Conservation (phyloP, 2,113 vertebrate species). For the Ailurus styani region DNA sequence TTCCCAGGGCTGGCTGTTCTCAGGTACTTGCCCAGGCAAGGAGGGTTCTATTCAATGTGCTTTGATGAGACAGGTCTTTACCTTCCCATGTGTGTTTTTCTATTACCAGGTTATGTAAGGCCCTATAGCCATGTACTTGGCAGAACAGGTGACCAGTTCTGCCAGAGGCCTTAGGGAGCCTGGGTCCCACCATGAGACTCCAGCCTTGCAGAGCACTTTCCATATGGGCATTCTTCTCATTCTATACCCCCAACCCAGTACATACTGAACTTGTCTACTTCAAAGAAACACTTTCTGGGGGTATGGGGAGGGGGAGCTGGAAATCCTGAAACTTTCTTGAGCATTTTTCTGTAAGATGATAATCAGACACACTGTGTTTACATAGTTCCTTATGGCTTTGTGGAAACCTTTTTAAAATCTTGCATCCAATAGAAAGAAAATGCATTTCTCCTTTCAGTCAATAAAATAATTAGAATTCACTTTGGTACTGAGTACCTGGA, state of each 20-base stretch:
- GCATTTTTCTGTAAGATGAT: not conserved
- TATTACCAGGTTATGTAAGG: not conserved
- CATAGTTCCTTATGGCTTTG: not conserved
- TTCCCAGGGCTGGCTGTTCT: not conserved
- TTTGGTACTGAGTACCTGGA: not conserved
- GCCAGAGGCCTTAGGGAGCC: not conserved
- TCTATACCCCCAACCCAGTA: not conserved
- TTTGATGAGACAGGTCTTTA: not conserved
- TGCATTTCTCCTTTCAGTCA: not conserved
- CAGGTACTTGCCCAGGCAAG: not conserved
- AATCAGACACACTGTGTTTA: not conserved
- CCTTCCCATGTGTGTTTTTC: not conserved
- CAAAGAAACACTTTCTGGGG: not conserved
- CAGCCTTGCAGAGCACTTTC: not conserved
- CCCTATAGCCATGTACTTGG: not conserved
- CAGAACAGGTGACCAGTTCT: not conserved
- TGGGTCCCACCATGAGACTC: not conserved
- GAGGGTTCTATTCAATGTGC: not conserved
- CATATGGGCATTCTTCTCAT: not conserved
- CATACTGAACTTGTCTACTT: not conserved
- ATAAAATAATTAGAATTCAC: not conserved
- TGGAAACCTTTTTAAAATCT: not conserved
- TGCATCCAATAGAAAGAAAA: not conserved
- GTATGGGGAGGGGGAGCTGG: not conserved
- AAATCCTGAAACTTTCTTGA: not conserved